Conservation (phyloP, 2,797 vertebrate species). For the Pangasius larnaudii region DNA sequence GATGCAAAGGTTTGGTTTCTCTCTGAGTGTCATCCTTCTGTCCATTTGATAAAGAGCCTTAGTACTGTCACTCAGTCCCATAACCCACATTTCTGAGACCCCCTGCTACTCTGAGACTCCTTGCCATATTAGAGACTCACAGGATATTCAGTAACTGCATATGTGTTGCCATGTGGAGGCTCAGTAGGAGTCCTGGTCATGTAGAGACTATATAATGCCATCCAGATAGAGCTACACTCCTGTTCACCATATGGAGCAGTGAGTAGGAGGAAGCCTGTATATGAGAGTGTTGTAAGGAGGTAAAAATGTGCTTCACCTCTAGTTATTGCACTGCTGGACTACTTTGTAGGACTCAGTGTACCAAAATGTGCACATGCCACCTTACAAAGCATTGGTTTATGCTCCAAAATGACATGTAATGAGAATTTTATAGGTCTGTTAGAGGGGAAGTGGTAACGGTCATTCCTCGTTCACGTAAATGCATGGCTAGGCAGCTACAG, state of each 20-base stretch:
- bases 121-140: constrained; percentile 8
- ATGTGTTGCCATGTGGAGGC: constrained; percentile 28
- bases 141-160: constrained; percentile 15
- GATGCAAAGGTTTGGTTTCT: not conserved
- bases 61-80: not conserved
- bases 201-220: constrained; percentile 3
- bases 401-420: not conserved
- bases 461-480: not conserved
- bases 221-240: not conserved
- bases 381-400: not conserved
- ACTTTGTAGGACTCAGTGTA: not conserved
- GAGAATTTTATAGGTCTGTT: not conserved
- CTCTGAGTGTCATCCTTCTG: not conserved
- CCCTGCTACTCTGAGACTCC: constrained; percentile 2
- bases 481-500: not conserved
- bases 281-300: not conserved
- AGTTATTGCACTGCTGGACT: not conserved
- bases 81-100: not conserved
- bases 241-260: not conserved
- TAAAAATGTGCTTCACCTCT: not conserved
- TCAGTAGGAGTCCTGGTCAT: constrained; percentile 1
- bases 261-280: not conserved
- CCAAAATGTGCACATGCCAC: not conserved
- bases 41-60: not conserved
- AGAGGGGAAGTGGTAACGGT: no score